These are phyloP conservation scores for Creontiades dilutus DNA, from an alignment of 2,888 invertebrate species.

Conservation along the genomic window DNA sequence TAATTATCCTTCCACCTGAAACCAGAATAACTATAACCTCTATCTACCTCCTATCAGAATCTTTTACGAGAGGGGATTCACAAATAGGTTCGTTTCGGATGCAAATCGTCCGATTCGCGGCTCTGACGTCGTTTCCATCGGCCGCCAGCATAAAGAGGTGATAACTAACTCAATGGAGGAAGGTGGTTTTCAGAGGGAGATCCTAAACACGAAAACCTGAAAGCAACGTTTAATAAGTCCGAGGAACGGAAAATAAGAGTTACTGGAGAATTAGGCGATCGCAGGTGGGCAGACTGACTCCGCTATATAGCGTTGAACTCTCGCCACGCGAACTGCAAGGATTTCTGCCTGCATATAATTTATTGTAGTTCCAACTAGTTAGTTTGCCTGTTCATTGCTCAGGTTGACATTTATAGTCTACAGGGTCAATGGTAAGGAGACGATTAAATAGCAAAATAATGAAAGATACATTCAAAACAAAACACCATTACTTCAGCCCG, in stretches of 20 bases:
- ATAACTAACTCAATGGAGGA: neutral
- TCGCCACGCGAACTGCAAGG: neutral
- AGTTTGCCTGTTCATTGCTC: too few relatives aligned
- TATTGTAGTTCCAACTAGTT: neutral
- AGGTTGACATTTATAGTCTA: too few relatives aligned
- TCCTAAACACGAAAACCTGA: conserved; percentile 25
- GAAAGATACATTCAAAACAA: too few relatives aligned
- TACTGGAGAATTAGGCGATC: neutral
- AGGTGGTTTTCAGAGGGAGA: neutral
- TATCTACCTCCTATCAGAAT: conserved; percentile 1
- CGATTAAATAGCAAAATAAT: too few relatives aligned
- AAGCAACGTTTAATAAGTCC: conserved; percentile 12
- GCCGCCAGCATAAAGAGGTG: conserved; percentile 4
- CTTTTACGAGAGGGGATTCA: neutral
- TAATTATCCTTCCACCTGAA: neutral
- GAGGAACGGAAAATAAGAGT: neutral
- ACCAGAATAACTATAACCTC: conserved; percentile 12
- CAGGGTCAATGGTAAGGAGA: too few relatives aligned
- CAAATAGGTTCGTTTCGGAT: conserved; percentile 53
- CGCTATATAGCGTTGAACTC: neutral
- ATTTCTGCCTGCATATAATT: neutral
- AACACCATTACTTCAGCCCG: too few relatives aligned
- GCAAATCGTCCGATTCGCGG: conserved; percentile 12
- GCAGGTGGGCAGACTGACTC: neutral
- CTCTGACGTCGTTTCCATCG: conserved; percentile 42